A percentile compares a stretch with the other conserved stretches of the same genome.
Conservation (phyloP, 2,888 invertebrate genomes). For the Slavum lentiscoides region DNA sequence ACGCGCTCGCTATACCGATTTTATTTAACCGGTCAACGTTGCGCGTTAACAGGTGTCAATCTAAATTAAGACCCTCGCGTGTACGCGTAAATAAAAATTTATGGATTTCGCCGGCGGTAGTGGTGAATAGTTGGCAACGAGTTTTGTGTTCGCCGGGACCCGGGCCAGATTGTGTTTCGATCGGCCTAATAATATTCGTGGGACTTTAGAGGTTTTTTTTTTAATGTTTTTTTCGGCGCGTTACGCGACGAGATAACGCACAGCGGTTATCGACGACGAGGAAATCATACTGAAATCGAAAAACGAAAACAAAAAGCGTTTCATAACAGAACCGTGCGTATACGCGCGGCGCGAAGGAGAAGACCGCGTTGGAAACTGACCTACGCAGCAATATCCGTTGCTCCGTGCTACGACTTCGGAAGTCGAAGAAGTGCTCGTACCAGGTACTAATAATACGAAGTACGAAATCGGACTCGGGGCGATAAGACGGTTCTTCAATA, state of each 20-base stretch:
- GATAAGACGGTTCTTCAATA: too few species aligned
- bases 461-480: too few species aligned
- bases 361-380: too few species aligned
- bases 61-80: slow-evolving; percentile 44
- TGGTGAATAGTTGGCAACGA: slow-evolving; percentile 49
- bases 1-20: neutral
- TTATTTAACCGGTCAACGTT: slow-evolving; percentile 33
- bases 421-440: too few species aligned
- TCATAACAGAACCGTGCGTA: too few species aligned
- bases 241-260: too few species aligned
- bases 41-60: slow-evolving; percentile 45
- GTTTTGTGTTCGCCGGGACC: slow-evolving; percentile 37
- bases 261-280: neutral
- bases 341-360: too few species aligned
- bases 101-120: slow-evolving; percentile 51
- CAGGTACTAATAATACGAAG: too few species aligned
- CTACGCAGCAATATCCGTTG: too few species aligned
- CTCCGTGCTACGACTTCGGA: too few species aligned
- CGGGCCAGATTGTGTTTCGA: slow-evolving; percentile 31
- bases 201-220: slow-evolving; percentile 15
- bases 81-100: slow-evolving; percentile 42
- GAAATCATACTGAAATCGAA: too few species aligned
- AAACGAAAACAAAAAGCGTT: too few species aligned
- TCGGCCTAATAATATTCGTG: slow-evolving; percentile 46
- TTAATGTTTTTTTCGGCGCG: neutral